phyloP scores from a whole-genome alignment of 1,140 invertebrate species.

The Leptinotarsa undecemlineata region DNA sequence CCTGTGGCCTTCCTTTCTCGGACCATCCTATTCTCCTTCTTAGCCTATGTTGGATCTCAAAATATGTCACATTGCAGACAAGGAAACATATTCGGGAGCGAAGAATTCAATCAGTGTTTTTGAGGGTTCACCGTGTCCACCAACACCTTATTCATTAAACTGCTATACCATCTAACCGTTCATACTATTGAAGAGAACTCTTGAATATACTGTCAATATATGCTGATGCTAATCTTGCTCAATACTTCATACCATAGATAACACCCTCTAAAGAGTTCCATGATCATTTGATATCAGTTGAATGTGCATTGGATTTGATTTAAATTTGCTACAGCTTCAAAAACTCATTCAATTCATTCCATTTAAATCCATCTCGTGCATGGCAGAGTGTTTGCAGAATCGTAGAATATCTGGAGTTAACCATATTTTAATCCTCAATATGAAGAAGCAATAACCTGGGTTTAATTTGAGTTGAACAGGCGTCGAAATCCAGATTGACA shows the following conservation, averaged over 20 bases:
- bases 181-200: too few species aligned
- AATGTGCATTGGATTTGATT: conserved; percentile 12
- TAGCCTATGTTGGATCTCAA: too few species aligned
- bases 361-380: conserved; percentile 17
- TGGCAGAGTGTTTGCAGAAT: conserved; percentile 8
- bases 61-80: too few species aligned
- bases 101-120: too few species aligned
- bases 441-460: conserved; percentile 27
- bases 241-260: not conserved
- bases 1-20: too few species aligned
- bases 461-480: conserved; percentile 29
- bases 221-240: too few species aligned
- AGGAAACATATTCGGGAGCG: too few species aligned
- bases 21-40: too few species aligned
- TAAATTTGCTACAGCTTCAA: conserved; percentile 14
- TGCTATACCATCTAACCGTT: too few species aligned
- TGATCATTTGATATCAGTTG: not conserved
- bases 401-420: conserved; percentile 22
- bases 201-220: too few species aligned
- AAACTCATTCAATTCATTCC: conserved; percentile 27
- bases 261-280: not conserved
- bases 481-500: conserved; percentile 26
- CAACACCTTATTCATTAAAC: too few species aligned
- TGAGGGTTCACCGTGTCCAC: too few species aligned
- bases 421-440: conserved; percentile 29